Conservation (phyloP, 1,140 invertebrate genomes). For the Drosophila mojavensis region DNA sequence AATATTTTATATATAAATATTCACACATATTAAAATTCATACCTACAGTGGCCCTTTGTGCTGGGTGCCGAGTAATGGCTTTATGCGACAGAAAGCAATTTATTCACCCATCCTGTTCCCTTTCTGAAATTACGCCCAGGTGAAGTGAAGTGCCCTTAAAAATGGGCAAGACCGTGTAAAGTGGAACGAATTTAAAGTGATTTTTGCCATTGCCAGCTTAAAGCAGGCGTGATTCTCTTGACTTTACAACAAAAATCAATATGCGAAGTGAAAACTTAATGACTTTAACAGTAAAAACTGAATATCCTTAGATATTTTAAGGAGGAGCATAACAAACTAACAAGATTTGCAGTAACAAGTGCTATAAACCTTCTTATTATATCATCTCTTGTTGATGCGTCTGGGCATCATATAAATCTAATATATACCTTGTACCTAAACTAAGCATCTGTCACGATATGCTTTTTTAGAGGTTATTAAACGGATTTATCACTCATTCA, state of each 20-base stretch:
- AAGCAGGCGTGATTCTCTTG: conserved; percentile 1
- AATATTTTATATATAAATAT: conserved; percentile 47
- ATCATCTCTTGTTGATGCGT: neutral
- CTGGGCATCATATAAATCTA: neutral
- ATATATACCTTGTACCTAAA: neutral
- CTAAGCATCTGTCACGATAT: neutral
- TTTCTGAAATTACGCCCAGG: conserved; percentile 39
- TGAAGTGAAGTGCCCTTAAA: conserved; percentile 23
- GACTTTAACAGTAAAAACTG: too few species aligned
- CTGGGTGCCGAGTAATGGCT: conserved; percentile 46
- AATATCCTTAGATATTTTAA: too few species aligned
- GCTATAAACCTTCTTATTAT: too few species aligned
- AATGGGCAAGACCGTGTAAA: conserved; percentile 3
- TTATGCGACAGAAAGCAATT: conserved; percentile 61
- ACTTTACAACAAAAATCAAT: conserved; percentile 6
- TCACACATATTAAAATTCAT: conserved; percentile 56
- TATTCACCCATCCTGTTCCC: conserved; percentile 56
- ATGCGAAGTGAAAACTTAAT: too few species aligned
- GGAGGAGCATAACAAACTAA: too few species aligned
- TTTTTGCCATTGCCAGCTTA: conserved; percentile 24
- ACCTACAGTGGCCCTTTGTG: conserved; percentile 44
- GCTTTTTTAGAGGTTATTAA: neutral
- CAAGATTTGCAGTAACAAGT: too few species aligned
- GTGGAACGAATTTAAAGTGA: conserved; percentile 8
- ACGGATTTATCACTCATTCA: neutral